Conservation (phyloP, 2,797 vertebrate genomes). For the Synanceia verrucosa region DNA sequence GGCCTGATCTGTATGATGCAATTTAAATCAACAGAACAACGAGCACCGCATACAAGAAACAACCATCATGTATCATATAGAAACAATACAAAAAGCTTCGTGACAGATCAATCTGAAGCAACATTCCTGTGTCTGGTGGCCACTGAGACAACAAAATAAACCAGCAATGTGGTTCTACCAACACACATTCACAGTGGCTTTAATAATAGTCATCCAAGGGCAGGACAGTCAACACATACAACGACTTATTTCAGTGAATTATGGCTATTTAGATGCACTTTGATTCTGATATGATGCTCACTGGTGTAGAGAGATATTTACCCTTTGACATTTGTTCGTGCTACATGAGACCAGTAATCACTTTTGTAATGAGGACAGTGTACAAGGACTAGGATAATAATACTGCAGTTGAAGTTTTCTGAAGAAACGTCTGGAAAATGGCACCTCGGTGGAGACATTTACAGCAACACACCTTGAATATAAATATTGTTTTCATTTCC, state of each 20-base stretch:
- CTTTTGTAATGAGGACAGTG: background rate
- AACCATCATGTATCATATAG: background rate
- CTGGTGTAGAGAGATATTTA: background rate
- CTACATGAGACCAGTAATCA: background rate
- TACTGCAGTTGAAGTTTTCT: background rate
- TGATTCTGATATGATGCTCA: background rate
- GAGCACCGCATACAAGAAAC: background rate
- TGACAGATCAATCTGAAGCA: background rate
- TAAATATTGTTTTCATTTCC: constrained; percentile 14
- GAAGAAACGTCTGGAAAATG: constrained; percentile 1
- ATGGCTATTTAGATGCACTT: background rate
- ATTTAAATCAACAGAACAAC: background rate
- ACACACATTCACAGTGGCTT: background rate
- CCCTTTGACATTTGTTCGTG: background rate
- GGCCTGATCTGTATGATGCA: background rate
- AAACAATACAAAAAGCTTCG: background rate
- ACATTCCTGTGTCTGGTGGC: background rate
- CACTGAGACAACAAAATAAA: background rate
- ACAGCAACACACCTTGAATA: background rate
- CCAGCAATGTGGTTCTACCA: background rate
- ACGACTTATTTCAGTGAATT: background rate
- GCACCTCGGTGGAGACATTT: background rate
- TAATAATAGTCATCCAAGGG: too few relatives aligned
- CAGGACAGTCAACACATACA: too few relatives aligned
- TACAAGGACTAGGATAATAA: background rate